Conservation (phyloP, 2,888 invertebrate genomes). For the Ormyrus rosae region DNA sequence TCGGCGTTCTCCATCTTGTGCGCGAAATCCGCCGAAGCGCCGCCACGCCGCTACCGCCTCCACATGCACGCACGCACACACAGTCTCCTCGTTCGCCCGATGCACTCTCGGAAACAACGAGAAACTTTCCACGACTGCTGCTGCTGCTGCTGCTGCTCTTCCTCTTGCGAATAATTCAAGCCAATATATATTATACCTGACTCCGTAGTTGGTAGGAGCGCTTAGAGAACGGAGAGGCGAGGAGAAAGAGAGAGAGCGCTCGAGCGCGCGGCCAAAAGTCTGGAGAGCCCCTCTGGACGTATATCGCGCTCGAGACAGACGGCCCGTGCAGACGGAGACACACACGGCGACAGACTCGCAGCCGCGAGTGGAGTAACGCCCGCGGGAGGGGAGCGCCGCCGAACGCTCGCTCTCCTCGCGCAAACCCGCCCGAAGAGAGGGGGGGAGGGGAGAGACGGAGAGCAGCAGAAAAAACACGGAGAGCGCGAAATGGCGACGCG, state of each 20-base stretch:
- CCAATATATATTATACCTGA: no score
- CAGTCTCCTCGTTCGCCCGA: background rate
- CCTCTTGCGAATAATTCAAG: no score
- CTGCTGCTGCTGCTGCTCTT: no score
- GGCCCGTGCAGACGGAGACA: no score
- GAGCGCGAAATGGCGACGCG: constrained; percentile 49
- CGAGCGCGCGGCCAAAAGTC: background rate
- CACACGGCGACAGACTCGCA: background rate
- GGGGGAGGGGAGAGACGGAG: background rate
- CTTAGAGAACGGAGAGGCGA: no score
- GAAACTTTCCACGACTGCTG: no score
- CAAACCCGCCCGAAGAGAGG: constrained; percentile 15
- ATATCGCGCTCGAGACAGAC: no score
- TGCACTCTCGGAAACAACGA: no score
- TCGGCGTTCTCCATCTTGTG: background rate
- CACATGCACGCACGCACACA: background rate
- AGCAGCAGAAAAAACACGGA: constrained; percentile 24
- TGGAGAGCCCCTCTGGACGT: no score
- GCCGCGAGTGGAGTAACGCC: background rate
- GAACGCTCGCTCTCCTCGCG: constrained; percentile 21
- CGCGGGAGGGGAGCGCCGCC: constrained; percentile 1
- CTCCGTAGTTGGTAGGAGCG: no score
- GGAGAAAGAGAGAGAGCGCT: no score
- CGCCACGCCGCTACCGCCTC: background rate
- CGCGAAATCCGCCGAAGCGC: no score